Evolutionary conservation across 2,888 invertebrate species (phyloP), one percentile per base, ranked within the genome.

Genomic region (Sphaeridia pumilis): DNA sequence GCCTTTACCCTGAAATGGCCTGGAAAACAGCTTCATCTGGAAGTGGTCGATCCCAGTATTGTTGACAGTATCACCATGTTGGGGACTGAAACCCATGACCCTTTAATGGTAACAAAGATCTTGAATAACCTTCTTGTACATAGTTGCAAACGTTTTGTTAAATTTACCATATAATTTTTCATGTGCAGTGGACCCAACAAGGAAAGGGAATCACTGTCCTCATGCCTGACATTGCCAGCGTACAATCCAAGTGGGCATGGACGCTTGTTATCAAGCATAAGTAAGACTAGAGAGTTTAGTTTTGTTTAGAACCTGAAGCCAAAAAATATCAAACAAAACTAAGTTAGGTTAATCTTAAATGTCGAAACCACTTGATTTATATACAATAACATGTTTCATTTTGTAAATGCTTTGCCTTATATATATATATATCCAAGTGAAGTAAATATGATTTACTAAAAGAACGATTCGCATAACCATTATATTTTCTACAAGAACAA

Each of bases 1-100:
- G 72, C 71, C 14, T 66, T 71, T 28, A 53, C 69, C 2, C 63
- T 71, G 10, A 57, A 64, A 27, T 71, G 71, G 70, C 70, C 71
- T 17, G 56, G 49, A 5, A 12, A 53, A 48, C n/a, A 59, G 56
- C 27, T 65, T 59, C 50, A 56, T 45, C 26, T 63, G 67, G 44
- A 53, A 26, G 24, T 63, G 69, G 14, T 70, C 66, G 21, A 60
- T 66, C 5, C 53, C 3, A 46, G 31, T 14, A 34, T 43, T 17
- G 54, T 50, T 14, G 28, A 24, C 21, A 46, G 42, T n/a, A 26
- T 57, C 24, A 21, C 31, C 1, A 31, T 55, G 12, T 36, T 57
- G 1, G 57, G 57, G 1, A 20, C 31, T n/a, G 7, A 24, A 26
- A 45, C 27, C 28, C n/a, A n/a, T n/a, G n/a, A n/a, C n/a, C 5